A percentile compares a stretch with the other conserved stretches of the same genome.
phyloP scores from a whole-genome alignment of 2,113 vertebrate genomes.

The Phrynocephalus versicolor region DNA sequence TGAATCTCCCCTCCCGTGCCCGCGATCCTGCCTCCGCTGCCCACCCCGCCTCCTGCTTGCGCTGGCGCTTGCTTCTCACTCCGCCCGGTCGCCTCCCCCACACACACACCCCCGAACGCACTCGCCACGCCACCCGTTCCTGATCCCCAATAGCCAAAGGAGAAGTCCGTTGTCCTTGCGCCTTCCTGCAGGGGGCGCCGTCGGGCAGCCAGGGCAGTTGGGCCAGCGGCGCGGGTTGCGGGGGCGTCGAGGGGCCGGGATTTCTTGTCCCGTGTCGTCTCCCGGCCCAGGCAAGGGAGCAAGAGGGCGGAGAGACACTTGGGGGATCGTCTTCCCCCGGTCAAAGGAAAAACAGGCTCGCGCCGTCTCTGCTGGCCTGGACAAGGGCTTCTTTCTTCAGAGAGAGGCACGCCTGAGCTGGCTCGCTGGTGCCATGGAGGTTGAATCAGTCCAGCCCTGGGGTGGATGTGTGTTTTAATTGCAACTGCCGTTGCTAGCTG shows the following conservation, averaged over 20 bases:
- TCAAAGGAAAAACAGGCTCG: no score
- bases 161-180: background rate
- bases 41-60: background rate
- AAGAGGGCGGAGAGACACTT: no score
- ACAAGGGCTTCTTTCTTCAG: no score
- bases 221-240: no score
- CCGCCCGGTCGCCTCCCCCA: background rate
- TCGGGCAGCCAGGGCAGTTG: background rate
- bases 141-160: background rate
- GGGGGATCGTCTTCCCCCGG: no score
- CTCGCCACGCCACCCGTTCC: background rate
- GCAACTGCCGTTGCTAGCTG: background rate
- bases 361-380: no score
- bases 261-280: background rate
- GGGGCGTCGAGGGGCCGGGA: no score
- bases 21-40: background rate
- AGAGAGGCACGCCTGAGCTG: background rate
- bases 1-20: no score
- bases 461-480: background rate
- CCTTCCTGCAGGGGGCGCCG: slow-evolving; percentile 6
- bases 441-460: background rate
- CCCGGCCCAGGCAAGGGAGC: no score
- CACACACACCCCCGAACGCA: background rate
- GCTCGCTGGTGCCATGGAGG: background rate
- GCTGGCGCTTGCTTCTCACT: background rate